Conservation (phyloP, 2,113 vertebrate genomes). For the Ameiurus melas region DNA sequence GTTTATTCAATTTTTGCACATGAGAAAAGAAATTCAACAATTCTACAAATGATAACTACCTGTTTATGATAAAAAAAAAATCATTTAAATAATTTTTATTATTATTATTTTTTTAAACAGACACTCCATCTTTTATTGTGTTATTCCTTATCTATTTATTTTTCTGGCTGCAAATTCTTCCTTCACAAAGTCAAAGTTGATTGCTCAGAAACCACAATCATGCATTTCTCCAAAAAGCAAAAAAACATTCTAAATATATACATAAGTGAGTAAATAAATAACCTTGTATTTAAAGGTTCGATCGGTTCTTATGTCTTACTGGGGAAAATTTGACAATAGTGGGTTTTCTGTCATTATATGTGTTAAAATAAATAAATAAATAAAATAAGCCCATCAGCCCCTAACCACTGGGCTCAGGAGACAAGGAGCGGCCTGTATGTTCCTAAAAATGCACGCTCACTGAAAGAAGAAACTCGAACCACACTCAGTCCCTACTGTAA, state of each 20-base stretch:
- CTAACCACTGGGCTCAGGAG: slow-evolving; percentile 37
- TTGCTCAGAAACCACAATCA: not conserved
- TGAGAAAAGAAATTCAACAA: not conserved
- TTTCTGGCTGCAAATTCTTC: not conserved
- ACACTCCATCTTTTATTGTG: not conserved
- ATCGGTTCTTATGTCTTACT: not conserved
- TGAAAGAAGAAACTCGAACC: slow-evolving; percentile 33
- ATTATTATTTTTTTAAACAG: not conserved
- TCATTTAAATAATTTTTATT: too few species aligned
- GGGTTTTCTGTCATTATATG: not conserved
- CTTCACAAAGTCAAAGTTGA: too few species aligned
- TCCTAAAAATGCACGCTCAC: slow-evolving; percentile 27
- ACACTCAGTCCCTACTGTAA: slow-evolving; percentile 40
- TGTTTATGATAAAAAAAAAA: too few species aligned
- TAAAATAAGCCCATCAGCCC: slow-evolving; percentile 20
- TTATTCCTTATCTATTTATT: not conserved
- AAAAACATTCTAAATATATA: not conserved
- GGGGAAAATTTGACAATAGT: not conserved
- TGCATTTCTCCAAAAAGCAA: not conserved
- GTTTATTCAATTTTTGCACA: not conserved
- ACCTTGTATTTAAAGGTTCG: not conserved
- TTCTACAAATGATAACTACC: not conserved
- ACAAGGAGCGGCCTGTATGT: slow-evolving; percentile 48
- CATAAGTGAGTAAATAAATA: not conserved
- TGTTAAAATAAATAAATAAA: not conserved